Evolutionary conservation across 64 coral and sea anemone genomes (phyloP).

Genomic region (Acropora yongei): DNA sequence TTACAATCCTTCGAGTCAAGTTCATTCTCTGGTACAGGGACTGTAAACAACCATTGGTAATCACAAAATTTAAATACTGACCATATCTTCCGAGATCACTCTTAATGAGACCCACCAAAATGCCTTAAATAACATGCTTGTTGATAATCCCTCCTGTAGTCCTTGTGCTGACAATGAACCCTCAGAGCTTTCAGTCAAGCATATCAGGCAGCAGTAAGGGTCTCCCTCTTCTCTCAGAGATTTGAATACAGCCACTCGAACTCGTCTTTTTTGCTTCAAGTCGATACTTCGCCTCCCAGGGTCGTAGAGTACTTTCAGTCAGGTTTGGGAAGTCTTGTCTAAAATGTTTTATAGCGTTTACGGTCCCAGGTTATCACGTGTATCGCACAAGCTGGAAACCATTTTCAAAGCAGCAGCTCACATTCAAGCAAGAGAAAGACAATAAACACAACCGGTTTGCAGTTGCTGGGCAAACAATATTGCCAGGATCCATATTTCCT

Average conservation of each 20-base stretch:
- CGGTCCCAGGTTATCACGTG: background rate
- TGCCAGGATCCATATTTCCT: too few relatives aligned
- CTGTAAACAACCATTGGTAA: slow-evolving; percentile 40
- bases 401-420: too few relatives aligned
- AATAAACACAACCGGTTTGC: too few relatives aligned
- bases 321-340: slow-evolving; percentile 68
- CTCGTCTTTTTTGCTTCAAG: slow-evolving; percentile 54
- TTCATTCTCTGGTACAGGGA: slow-evolving; percentile 53
- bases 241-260: slow-evolving; percentile 29
- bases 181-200: slow-evolving; percentile 22
- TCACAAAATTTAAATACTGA: slow-evolving; percentile 8
- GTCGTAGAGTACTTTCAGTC: slow-evolving; percentile 68
- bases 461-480: too few relatives aligned
- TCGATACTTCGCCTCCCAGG: slow-evolving; percentile 68
- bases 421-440: too few relatives aligned
- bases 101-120: too few relatives aligned
- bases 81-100: slow-evolving; percentile 29
- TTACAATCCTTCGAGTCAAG: slow-evolving; percentile 32
- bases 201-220: slow-evolving; percentile 40
- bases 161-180: slow-evolving; percentile 7
- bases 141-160: too few relatives aligned
- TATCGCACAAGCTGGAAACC: too few relatives aligned
- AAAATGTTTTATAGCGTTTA: slow-evolving; percentile 39
- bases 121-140: too few relatives aligned
- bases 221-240: slow-evolving; percentile 39